These are phyloP conservation scores for Porphyrio hochstetteri DNA, from an alignment of 2,113 vertebrate species.

Conservation along the genomic window DNA sequence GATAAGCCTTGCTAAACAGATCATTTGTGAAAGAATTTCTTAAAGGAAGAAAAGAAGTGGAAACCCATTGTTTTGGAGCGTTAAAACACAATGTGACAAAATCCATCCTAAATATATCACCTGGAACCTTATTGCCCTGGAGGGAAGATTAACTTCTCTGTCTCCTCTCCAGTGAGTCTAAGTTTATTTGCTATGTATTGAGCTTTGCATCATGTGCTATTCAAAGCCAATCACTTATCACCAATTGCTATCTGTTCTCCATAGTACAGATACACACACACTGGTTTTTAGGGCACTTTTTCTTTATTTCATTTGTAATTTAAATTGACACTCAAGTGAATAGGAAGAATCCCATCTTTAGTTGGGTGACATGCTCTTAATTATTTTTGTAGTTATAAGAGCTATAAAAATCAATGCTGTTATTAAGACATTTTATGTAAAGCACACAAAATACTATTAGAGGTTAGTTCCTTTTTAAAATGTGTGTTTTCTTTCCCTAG, in stretches of 20 bases:
- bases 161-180: neutral
- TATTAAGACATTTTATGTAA: constrained; percentile 9
- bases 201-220: neutral
- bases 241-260: constrained; percentile 39
- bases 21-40: neutral
- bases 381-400: neutral
- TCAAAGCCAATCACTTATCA: constrained; percentile 39
- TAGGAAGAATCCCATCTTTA: neutral
- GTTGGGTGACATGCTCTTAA: neutral
- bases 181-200: constrained; percentile 1
- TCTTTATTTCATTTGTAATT: constrained; percentile 45
- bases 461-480: neutral
- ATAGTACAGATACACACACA: neutral
- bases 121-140: constrained; percentile 25
- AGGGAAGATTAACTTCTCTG: constrained; percentile 11
- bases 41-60: neutral
- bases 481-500: neutral
- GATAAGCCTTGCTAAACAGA: neutral
- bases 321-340: constrained; percentile 43
- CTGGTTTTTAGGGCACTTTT: neutral
- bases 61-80: neutral
- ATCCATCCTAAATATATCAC: constrained; percentile 31
- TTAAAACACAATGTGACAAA: constrained; percentile 26
- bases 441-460: neutral
- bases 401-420: neutral